Percentiles rank a stretch among this genome's conserved stretches.
These are phyloP conservation scores for Xenops minutus DNA, from an alignment of 2,797 vertebrate genomes.

Conservation along the genomic window DNA sequence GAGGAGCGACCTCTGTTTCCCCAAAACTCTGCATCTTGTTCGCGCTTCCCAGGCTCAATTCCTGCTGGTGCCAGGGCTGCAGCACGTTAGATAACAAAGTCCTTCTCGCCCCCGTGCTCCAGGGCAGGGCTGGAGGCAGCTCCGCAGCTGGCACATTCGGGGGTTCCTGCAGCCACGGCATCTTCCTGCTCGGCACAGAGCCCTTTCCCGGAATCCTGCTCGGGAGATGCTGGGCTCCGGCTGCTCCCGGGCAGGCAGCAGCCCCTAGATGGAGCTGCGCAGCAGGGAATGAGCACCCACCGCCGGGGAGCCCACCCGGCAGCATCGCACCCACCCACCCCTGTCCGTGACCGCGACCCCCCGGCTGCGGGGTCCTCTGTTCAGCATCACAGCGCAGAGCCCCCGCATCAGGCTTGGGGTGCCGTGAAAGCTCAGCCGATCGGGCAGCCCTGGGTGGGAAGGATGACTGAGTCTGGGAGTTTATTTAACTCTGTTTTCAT, in stretches of 20 bases:
- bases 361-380: too few relatives aligned
- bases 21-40: neutral
- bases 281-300: neutral
- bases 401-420: too few relatives aligned
- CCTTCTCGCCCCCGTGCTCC: neutral
- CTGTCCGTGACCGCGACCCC: neutral
- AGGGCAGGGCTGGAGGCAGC: neutral
- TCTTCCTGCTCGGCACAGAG: neutral
- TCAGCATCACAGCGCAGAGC: neutral
- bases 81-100: fast-evolving
- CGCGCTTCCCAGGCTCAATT: neutral
- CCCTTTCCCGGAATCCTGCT: neutral
- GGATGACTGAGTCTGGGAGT: neutral
- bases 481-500: neutral
- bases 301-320: neutral
- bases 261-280: slow-evolving; percentile 58
- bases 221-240: neutral
- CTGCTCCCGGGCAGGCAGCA: neutral
- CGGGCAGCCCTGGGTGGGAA: neutral
- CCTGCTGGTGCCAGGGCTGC: neutral
- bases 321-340: neutral
- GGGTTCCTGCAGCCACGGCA: neutral
- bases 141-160: neutral
- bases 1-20: neutral
- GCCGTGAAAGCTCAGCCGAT: neutral